phyloP scores from a whole-genome alignment of 2,888 invertebrate genomes.

The Gasteruption jaculator region DNA sequence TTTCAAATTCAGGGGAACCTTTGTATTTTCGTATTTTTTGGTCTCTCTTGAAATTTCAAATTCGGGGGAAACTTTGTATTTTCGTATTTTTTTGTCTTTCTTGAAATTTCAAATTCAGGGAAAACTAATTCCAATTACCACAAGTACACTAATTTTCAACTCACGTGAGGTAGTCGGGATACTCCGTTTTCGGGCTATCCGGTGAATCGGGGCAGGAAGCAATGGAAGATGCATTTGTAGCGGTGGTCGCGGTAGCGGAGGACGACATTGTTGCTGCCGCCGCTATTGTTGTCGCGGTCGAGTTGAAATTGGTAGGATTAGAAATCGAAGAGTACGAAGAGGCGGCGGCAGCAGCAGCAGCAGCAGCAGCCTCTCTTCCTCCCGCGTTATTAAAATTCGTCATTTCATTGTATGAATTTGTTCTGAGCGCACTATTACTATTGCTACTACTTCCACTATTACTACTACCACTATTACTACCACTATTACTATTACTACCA shows the following conservation, averaged over 20 bases:
- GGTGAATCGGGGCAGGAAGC: conserved; percentile 22
- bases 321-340: conserved; percentile 16
- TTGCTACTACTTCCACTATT: conserved; percentile 26
- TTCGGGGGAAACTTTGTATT: too few species aligned
- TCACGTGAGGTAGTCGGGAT: conserved; percentile 60
- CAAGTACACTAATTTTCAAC: too few species aligned
- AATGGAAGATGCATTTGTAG: conserved; percentile 20
- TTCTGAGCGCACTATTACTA: too few species aligned
- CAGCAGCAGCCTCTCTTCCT: too few species aligned
- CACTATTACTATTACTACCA: conserved; percentile 16
- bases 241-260: conserved; percentile 21
- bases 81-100: too few species aligned
- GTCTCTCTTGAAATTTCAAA: too few species aligned
- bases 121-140: neutral
- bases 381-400: conserved; percentile 12
- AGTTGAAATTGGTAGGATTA: conserved; percentile 15
- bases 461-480: conserved; percentile 9
- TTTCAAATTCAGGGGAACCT: too few species aligned
- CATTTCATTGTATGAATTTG: conserved; percentile 21
- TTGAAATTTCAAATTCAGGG: conserved; percentile 6
- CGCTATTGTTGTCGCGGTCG: conserved; percentile 16
- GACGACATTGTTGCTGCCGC: conserved; percentile 25
- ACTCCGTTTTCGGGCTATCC: conserved; percentile 37
- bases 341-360: neutral
- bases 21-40: too few species aligned